These are phyloP conservation scores for Nemotelus nigrinus DNA, from an alignment of 2,888 invertebrate species.

Conservation along the genomic window DNA sequence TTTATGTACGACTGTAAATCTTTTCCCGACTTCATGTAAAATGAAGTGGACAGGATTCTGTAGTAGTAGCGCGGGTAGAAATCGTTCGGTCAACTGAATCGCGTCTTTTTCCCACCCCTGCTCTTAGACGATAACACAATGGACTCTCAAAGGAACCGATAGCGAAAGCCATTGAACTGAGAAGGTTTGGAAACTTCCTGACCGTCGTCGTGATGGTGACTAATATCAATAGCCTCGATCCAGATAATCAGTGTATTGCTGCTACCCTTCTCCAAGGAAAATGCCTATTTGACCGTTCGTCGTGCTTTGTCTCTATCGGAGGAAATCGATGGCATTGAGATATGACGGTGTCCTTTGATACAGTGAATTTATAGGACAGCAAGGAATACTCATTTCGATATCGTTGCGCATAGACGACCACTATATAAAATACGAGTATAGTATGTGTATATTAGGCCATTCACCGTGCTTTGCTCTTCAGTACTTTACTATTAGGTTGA, in stretches of 20 bases:
- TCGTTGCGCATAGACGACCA: no score
- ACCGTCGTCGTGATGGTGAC: not conserved
- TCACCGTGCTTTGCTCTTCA: no score
- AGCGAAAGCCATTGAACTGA: slow-evolving; percentile 28
- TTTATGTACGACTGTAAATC: slow-evolving; percentile 46
- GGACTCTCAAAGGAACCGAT: slow-evolving; percentile 27
- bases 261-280: not conserved
- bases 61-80: not conserved
- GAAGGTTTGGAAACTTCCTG: slow-evolving; percentile 34
- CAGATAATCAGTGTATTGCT: slow-evolving; percentile 20
- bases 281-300: slow-evolving; percentile 12
- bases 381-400: slow-evolving; percentile 10
- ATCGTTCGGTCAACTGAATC: slow-evolving; percentile 8
- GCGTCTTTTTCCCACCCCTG: not conserved
- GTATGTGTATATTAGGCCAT: no score
- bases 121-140: slow-evolving; percentile 21
- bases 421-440: no score
- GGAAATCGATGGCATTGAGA: slow-evolving; percentile 35
- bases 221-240: slow-evolving; percentile 2
- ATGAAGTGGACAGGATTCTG: not conserved
- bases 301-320: not conserved
- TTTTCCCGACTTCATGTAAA: slow-evolving; percentile 32
- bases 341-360: slow-evolving; percentile 29
- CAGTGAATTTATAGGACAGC: slow-evolving; percentile 30
- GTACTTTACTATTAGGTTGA: no score